Evolutionary conservation across 2,888 invertebrate species (phyloP).

Genomic region (Odontomyia ornata): DNA sequence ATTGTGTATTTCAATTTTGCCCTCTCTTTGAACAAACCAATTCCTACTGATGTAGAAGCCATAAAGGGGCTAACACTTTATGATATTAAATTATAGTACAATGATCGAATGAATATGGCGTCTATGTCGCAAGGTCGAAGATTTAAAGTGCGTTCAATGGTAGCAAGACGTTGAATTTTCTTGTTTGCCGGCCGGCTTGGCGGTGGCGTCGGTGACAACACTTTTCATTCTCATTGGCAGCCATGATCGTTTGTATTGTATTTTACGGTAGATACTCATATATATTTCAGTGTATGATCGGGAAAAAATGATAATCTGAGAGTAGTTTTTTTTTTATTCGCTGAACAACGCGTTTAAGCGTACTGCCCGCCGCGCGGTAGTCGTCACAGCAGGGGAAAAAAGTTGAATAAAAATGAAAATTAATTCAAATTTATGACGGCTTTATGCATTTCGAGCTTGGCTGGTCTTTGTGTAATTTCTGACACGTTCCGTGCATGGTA

Average conservation of each 20-base stretch:
- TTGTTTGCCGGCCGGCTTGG: not conserved
- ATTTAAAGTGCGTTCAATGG: not conserved
- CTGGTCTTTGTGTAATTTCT: not conserved
- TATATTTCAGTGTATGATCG: not conserved
- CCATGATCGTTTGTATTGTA: constrained; percentile 8
- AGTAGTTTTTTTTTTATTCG: no score
- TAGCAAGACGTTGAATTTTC: not conserved
- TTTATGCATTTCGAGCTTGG: constrained; percentile 40
- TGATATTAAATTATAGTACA: constrained; percentile 15
- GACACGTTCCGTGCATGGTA: not conserved
- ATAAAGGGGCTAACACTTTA: not conserved
- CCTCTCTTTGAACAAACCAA: not conserved
- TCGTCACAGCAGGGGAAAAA: constrained; percentile 17
- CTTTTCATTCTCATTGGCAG: constrained; percentile 25
- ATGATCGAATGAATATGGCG: constrained; percentile 27
- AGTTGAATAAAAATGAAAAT: constrained; percentile 32
- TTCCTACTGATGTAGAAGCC: constrained; percentile 17
- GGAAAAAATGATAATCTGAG: not conserved
- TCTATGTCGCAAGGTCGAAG: not conserved
- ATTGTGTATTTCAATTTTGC: not conserved
- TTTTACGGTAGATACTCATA: not conserved
- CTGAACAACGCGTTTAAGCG: not conserved
- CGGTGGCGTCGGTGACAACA: not conserved
- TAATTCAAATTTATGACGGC: constrained; percentile 48
- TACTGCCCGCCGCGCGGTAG: not conserved